These are phyloP conservation scores for Zosterops lateralis DNA, from an alignment of 2,113 vertebrate genomes.

Conservation along the genomic window DNA sequence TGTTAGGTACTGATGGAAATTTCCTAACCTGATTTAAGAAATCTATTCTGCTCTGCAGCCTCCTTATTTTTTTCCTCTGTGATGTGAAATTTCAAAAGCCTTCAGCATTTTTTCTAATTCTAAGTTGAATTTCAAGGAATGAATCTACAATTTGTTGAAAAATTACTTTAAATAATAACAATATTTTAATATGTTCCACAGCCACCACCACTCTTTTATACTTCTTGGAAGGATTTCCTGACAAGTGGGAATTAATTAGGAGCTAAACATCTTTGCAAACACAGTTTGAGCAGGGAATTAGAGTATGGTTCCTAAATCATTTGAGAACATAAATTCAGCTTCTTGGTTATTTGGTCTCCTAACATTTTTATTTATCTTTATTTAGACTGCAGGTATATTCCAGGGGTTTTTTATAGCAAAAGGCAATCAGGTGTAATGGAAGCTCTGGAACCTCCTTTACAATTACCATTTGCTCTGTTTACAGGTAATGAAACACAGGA, in stretches of 20 bases:
- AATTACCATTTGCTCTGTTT: background rate
- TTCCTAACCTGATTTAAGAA: constrained; percentile 34
- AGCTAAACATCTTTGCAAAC: background rate
- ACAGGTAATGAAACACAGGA: background rate
- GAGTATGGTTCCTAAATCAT: background rate
- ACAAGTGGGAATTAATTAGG: background rate
- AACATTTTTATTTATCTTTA: background rate
- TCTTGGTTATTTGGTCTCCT: background rate
- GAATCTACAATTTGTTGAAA: background rate
- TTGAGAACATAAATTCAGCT: background rate
- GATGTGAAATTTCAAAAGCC: background rate
- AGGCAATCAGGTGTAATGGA: background rate
- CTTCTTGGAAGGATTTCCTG: background rate
- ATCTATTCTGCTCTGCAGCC: background rate
- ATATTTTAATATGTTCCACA: background rate
- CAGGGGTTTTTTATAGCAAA: background rate
- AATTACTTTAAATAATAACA: background rate
- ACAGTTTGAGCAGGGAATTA: background rate
- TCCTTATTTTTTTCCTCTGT: background rate
- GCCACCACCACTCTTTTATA: background rate
- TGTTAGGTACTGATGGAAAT: background rate
- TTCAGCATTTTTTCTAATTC: constrained; percentile 6
- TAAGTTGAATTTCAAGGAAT: background rate
- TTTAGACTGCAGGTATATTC: background rate
- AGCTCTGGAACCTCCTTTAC: background rate